phyloP scores from a whole-genome alignment of 92 coral and sea anemone species.

The Porites rus region DNA sequence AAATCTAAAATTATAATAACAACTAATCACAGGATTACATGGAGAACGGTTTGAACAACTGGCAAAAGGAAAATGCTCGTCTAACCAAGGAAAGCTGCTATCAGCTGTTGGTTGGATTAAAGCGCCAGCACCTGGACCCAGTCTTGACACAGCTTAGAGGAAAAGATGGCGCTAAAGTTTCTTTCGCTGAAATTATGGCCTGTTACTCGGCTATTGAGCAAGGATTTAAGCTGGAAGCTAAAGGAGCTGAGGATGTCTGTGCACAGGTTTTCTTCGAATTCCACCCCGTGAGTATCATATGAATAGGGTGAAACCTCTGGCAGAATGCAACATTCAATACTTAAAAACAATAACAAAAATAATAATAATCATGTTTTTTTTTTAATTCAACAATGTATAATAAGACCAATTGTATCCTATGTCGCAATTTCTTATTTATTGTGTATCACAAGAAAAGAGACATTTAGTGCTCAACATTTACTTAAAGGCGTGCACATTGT shows the following conservation, averaged over 20 bases:
- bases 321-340: too few relatives aligned
- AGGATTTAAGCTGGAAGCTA: conserved; percentile 50
- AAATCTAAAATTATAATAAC: too few relatives aligned
- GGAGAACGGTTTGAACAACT: conserved; percentile 36
- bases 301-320: not conserved
- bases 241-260: conserved; percentile 70
- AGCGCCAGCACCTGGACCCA: conserved; percentile 58
- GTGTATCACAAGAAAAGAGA: too few relatives aligned
- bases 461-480: too few relatives aligned
- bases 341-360: too few relatives aligned
- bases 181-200: conserved; percentile 60
- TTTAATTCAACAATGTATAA: too few relatives aligned
- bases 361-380: too few relatives aligned
- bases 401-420: too few relatives aligned
- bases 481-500: too few relatives aligned
- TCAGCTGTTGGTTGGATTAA: conserved; percentile 52
- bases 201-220: conserved; percentile 64
- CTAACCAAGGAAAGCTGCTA: conserved; percentile 61
- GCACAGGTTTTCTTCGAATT: conserved; percentile 69
- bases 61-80: conserved; percentile 61
- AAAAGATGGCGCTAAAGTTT: conserved; percentile 56
- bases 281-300: conserved; percentile 54
- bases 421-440: too few relatives aligned
- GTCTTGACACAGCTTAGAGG: conserved; percentile 53
- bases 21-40: conserved; percentile 32